These are phyloP conservation scores for Centropus bengalensis DNA, from an alignment of 2,113 vertebrate species.

Conservation along the genomic window DNA sequence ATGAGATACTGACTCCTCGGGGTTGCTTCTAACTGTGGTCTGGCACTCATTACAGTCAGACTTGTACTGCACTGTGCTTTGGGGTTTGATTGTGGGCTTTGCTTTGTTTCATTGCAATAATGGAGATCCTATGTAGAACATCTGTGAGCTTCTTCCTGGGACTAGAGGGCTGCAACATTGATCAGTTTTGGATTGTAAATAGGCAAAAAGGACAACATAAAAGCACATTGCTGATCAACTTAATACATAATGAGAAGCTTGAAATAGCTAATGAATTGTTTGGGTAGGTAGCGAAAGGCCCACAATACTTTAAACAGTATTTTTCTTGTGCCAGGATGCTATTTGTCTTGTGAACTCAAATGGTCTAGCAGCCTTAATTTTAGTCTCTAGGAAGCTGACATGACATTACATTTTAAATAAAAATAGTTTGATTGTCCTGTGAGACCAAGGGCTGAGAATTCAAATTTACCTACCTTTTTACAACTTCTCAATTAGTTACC, in stretches of 20 bases:
- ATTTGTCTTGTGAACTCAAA: accelerated
- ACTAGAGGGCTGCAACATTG: background rate
- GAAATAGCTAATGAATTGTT: background rate
- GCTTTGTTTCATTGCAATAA: background rate
- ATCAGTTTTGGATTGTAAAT: background rate
- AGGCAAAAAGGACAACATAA: background rate
- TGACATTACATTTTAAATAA: background rate
- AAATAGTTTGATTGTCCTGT: background rate
- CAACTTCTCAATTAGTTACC: background rate
- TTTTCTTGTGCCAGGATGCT: background rate
- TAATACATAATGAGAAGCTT: background rate
- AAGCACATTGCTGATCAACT: background rate
- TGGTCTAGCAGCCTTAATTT: background rate
- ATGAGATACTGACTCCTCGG: background rate
- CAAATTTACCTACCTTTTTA: background rate
- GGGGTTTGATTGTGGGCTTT: background rate
- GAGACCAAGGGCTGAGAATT: background rate
- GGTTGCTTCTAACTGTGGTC: background rate
- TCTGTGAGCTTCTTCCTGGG: background rate
- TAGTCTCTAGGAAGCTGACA: background rate
- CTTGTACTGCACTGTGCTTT: background rate
- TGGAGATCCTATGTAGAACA: background rate
- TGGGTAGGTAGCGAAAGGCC: background rate
- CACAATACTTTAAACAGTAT: background rate
- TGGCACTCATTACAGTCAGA: background rate